Percentiles rank a stretch among this genome's conserved stretches.
These are phyloP conservation scores for Drosophila tropicalis DNA, from an alignment of 1,140 invertebrate genomes.

Conservation along the genomic window DNA sequence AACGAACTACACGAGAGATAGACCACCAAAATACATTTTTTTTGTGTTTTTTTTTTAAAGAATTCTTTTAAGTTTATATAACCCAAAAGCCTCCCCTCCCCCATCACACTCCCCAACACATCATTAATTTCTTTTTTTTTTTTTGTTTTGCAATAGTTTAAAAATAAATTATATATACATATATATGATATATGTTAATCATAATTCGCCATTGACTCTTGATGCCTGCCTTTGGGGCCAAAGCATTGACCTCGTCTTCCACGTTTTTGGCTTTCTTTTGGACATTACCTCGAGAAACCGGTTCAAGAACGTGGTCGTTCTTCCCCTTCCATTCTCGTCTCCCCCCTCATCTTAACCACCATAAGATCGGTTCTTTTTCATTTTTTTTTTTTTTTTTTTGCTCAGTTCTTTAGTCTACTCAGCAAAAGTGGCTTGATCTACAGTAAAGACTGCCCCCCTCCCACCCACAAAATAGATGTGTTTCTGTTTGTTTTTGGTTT, in stretches of 20 bases:
- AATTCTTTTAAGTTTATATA: conserved; percentile 2
- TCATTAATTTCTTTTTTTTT: conserved; percentile 2
- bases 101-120: not conserved
- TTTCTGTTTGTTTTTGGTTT: not conserved
- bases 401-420: conserved; percentile 19
- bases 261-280: not conserved
- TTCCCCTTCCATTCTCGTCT: not conserved
- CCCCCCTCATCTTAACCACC: not conserved
- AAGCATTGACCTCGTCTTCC: conserved; percentile 64
- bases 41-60: not conserved
- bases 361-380: conserved; percentile 25
- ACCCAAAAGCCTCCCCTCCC: no score
- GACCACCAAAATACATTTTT: not conserved
- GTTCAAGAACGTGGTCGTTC: conserved; percentile 71
- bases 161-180: conserved; percentile 42
- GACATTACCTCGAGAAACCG: conserved; percentile 51
- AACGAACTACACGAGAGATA: not conserved
- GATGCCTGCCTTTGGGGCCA: conserved; percentile 28
- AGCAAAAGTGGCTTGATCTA: conserved; percentile 12
- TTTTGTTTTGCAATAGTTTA: conserved; percentile 45
- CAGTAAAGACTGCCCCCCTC: conserved; percentile 27
- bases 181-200: conserved; percentile 40
- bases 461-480: no score
- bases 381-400: not conserved
- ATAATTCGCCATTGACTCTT: conserved; percentile 30